phyloP scores from a whole-genome alignment of 2,113 vertebrate genomes.

The Thamnaconus septentrionalis region DNA sequence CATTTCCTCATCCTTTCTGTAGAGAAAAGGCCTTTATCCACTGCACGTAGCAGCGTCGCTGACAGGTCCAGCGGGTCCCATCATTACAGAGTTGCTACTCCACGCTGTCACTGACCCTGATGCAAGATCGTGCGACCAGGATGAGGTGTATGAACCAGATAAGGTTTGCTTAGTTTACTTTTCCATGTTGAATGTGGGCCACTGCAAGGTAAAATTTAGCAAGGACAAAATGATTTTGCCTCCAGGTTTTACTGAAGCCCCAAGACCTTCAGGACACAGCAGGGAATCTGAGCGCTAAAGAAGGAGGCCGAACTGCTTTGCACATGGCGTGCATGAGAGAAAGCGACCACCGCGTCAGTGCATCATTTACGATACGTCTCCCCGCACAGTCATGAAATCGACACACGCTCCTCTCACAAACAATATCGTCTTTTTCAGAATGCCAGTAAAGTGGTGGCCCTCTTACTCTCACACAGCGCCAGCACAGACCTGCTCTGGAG shows the following conservation, averaged over 20 bases:
- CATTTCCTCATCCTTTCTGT: not conserved
- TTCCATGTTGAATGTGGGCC: too few species aligned
- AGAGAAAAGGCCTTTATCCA: slow-evolving; percentile 80
- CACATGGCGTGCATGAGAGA: slow-evolving; percentile 84
- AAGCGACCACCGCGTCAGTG: slow-evolving; percentile 53
- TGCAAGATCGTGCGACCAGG: slow-evolving; percentile 68
- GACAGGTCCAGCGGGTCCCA: slow-evolving; percentile 75
- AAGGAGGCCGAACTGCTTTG: slow-evolving; percentile 81
- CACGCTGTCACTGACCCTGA: slow-evolving; percentile 77
- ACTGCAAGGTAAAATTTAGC: too few species aligned
- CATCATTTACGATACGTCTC: not conserved
- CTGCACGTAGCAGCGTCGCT: slow-evolving; percentile 84
- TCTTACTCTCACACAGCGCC: slow-evolving; percentile 80
- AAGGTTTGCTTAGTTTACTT: slow-evolving; percentile 45
- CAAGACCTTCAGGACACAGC: slow-evolving; percentile 21
- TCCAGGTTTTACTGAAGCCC: slow-evolving; percentile 11
- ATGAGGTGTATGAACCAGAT: slow-evolving; percentile 60
- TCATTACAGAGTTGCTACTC: slow-evolving; percentile 83
- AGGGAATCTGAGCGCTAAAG: slow-evolving; percentile 34
- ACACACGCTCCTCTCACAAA: not conserved
- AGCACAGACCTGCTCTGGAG: slow-evolving; percentile 81
- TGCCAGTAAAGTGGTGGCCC: slow-evolving; percentile 74
- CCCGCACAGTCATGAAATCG: too few species aligned
- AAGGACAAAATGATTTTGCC: not conserved
- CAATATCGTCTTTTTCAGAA: slow-evolving; percentile 57